phyloP scores from a whole-genome alignment of 2,113 vertebrate species.

The Phaethon lepturus region DNA sequence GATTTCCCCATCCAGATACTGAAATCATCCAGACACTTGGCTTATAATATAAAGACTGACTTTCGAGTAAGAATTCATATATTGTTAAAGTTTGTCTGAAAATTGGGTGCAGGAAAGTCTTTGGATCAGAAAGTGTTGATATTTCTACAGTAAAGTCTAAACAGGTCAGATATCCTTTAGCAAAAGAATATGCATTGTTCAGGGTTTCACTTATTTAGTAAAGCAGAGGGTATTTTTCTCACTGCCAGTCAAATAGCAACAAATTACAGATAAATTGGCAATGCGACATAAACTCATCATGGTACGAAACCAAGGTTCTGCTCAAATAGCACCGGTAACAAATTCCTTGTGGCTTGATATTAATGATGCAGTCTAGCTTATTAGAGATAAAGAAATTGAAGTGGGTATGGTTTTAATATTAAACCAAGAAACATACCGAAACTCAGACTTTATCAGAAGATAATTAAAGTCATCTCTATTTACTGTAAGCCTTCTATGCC shows the following conservation, averaged over 20 bases:
- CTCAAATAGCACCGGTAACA: background rate
- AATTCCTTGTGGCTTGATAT: background rate
- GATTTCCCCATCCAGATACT: background rate
- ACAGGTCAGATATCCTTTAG: background rate
- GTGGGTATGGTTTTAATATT: background rate
- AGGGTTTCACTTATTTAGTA: background rate
- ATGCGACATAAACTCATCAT: background rate
- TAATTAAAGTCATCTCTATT: slow-evolving; percentile 11
- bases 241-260: slow-evolving; percentile 9
- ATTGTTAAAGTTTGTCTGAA: background rate
- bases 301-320: background rate
- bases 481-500: slow-evolving; percentile 3
- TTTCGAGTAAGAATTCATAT: background rate
- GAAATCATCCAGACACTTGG: background rate
- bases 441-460: background rate
- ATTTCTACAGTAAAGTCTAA: background rate
- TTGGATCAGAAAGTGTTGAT: background rate
- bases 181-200: background rate
- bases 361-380: background rate
- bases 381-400: slow-evolving; percentile 1
- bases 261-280: background rate
- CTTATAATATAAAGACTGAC: background rate
- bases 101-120: background rate
- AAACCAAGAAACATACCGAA: slow-evolving; percentile 4
- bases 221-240: background rate